Evolutionary conservation across 2,888 invertebrate genomes (phyloP).

Genomic region (Brenthis hecate): DNA sequence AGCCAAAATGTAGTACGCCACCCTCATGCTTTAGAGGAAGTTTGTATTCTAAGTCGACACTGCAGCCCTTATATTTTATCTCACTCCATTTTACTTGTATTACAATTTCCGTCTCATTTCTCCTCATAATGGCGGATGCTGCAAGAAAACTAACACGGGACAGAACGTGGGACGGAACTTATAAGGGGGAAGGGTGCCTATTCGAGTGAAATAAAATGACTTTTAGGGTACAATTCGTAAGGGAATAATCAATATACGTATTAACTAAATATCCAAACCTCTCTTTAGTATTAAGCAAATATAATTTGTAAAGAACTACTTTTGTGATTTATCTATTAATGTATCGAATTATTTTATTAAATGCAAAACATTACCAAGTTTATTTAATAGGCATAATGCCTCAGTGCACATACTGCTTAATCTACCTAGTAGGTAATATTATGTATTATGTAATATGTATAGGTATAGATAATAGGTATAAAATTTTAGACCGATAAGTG

Average conservation of each 20-base stretch:
- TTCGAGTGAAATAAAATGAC: constrained; percentile 63
- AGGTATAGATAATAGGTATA: no score
- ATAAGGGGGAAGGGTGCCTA: constrained; percentile 60
- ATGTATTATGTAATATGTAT: no score
- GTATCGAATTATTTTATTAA: not conserved
- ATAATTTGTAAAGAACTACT: constrained; percentile 13
- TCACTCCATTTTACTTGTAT: constrained; percentile 41
- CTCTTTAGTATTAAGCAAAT: constrained; percentile 18
- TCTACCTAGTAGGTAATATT: no score
- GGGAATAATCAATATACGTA: constrained; percentile 53
- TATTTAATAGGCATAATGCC: no score
- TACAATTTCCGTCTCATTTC: constrained; percentile 21
- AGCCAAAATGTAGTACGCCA: constrained; percentile 35
- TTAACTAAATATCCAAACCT: constrained; percentile 16
- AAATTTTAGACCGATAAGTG: no score
- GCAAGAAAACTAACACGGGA: constrained; percentile 39
- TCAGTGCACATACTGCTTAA: no score
- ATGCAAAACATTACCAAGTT: not conserved
- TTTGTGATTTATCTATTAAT: not conserved
- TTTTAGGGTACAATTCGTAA: constrained; percentile 55
- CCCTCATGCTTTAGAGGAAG: constrained; percentile 58
- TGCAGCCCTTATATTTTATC: constrained; percentile 53
- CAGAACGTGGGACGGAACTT: constrained; percentile 49
- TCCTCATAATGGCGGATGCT: constrained; percentile 69
- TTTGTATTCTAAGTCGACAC: constrained; percentile 56